Percentiles rank a stretch among this genome's conserved stretches.
phyloP scores from a whole-genome alignment of 2,797 vertebrate genomes.

The Sebastes nivosus region DNA sequence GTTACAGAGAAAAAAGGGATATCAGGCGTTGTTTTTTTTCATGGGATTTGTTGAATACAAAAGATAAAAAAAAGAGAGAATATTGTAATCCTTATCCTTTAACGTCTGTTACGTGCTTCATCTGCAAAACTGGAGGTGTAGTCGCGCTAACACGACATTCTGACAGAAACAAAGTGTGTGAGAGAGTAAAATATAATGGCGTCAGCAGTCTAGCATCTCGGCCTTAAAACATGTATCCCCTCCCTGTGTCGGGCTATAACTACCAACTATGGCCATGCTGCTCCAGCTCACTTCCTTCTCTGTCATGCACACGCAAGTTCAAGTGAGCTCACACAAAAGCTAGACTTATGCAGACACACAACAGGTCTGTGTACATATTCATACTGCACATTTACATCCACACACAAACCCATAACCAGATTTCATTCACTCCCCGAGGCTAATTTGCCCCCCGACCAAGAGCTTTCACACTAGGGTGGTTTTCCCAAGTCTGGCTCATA shows the following conservation, averaged over 20 bases:
- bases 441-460: slow-evolving; percentile 36
- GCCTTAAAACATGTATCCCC: neutral
- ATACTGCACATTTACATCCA: slow-evolving; percentile 17
- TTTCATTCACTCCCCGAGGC: slow-evolving; percentile 26
- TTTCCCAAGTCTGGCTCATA: slow-evolving; percentile 30
- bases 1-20: neutral
- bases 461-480: slow-evolving; percentile 55
- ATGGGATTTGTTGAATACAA: neutral
- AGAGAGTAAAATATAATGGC: neutral
- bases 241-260: neutral
- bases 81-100: neutral
- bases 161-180: slow-evolving; percentile 7
- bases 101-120: neutral
- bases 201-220: slow-evolving; percentile 12
- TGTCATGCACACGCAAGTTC: slow-evolving; percentile 4
- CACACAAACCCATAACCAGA: slow-evolving; percentile 31
- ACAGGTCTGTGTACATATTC: slow-evolving; percentile 21
- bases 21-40: neutral
- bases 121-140: neutral
- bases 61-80: neutral
- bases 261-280: slow-evolving; percentile 26
- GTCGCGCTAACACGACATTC: neutral
- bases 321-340: slow-evolving; percentile 21
- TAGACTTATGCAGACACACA: slow-evolving; percentile 4
- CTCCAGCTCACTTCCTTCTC: slow-evolving; percentile 21